These are phyloP conservation scores for Microctenopoma steveboyesi DNA, from an alignment of 2,797 vertebrate genomes.

Conservation along the genomic window DNA sequence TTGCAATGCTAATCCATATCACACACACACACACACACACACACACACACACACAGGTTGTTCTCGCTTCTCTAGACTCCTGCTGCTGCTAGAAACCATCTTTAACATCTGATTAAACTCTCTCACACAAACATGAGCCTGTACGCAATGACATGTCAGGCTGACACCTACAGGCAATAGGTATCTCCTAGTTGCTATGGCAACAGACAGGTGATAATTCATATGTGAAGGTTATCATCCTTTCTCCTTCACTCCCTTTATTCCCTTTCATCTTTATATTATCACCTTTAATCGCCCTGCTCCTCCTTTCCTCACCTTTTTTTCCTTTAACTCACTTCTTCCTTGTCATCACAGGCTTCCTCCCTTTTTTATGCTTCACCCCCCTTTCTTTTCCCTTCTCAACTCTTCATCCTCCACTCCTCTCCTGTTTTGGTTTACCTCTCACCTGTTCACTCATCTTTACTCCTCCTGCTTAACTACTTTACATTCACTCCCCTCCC, in stretches of 20 bases:
- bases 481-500: neutral
- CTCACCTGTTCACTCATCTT: neutral
- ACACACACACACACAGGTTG: constrained; percentile 4
- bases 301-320: neutral
- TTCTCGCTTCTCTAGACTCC: constrained; percentile 8
- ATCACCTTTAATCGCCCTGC: neutral
- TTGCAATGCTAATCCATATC: constrained; percentile 18
- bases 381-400: neutral
- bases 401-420: neutral
- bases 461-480: neutral
- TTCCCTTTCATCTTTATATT: constrained; percentile 22
- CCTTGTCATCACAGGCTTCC: neutral
- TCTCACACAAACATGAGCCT: neutral
- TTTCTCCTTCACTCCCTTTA: neutral
- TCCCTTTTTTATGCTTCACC: neutral
- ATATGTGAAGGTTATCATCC: constrained; percentile 19
- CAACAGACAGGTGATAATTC: constrained; percentile 40
- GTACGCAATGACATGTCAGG: constrained; percentile 11
- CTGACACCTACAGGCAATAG: constrained; percentile 10
- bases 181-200: constrained; percentile 41
- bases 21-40: constrained; percentile 15
- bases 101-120: constrained; percentile 44
- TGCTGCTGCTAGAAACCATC: constrained; percentile 7
- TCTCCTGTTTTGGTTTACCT: neutral
- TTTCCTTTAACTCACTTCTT: neutral